Evolutionary conservation across 1,140 invertebrate genomes (phyloP).

Genomic region (Archegozetes longisetosus): DNA sequence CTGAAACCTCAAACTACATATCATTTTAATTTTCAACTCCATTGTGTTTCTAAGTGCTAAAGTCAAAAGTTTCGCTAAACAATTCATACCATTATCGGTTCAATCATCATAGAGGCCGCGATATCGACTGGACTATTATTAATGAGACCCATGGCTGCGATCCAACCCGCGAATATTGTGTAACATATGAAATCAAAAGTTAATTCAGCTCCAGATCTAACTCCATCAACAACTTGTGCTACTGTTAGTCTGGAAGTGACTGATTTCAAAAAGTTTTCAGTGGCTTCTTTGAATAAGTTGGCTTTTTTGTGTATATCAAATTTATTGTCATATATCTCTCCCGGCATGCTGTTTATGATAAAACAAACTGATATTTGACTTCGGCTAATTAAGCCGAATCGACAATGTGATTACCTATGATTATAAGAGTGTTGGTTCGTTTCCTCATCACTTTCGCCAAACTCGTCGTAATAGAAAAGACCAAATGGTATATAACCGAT

Average conservation of each 20-base stretch:
- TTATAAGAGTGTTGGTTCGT: neutral
- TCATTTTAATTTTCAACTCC: no score
- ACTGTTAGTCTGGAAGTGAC: slow-evolving; percentile 55
- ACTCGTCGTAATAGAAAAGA: slow-evolving; percentile 7
- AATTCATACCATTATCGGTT: slow-evolving; percentile 57
- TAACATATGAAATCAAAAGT: slow-evolving; percentile 64
- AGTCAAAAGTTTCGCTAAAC: no score
- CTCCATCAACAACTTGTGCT: slow-evolving; percentile 58
- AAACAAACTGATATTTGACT: no score
- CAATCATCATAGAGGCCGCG: slow-evolving; percentile 71
- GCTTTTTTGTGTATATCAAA: neutral
- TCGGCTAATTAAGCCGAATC: no score
- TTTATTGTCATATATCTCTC: neutral
- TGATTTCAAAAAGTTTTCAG: slow-evolving; percentile 29
- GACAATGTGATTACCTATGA: no score
- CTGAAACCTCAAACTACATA: no score
- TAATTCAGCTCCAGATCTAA: slow-evolving; percentile 50
- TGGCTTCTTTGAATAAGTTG: slow-evolving; percentile 11
- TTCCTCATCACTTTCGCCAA: neutral
- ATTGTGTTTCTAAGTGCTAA: no score
- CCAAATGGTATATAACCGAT: slow-evolving; percentile 19
- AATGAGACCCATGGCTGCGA: slow-evolving; percentile 51
- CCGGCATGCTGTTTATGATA: neutral
- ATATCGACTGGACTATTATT: slow-evolving; percentile 65
- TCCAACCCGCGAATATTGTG: slow-evolving; percentile 26